A percentile compares a stretch with the other conserved stretches of the same genome.
These are phyloP conservation scores for Crotalus helleri DNA, from an alignment of 2,113 vertebrate genomes.

Conservation along the genomic window DNA sequence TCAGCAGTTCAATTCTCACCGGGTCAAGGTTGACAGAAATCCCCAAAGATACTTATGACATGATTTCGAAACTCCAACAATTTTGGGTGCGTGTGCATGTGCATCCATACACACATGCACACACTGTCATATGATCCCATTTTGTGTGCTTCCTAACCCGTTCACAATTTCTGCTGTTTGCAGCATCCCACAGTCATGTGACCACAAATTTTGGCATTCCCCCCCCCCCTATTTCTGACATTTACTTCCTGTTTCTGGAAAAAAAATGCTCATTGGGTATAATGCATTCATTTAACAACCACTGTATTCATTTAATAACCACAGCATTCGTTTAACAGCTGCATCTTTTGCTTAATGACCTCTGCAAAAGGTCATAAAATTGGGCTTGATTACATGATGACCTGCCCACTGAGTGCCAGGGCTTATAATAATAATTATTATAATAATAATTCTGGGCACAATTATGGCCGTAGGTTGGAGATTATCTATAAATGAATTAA, in stretches of 20 bases:
- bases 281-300: too few relatives aligned
- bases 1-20: too few relatives aligned
- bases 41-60: not conserved
- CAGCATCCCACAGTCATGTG: not conserved
- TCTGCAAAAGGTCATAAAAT: not conserved
- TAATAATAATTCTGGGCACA: not conserved
- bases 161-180: not conserved
- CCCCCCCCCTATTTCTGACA: not conserved
- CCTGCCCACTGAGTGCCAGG: not conserved
- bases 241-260: not conserved
- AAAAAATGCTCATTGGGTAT: too few relatives aligned
- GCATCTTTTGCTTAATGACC: not conserved
- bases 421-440: not conserved
- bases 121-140: not conserved
- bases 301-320: too few relatives aligned
- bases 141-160: not conserved
- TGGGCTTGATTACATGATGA: not conserved
- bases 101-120: not conserved
- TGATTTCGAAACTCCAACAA: not conserved
- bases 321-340: not conserved
- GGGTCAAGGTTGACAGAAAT: not conserved
- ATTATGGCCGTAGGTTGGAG: not conserved
- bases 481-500: not conserved
- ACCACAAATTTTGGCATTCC: not conserved
- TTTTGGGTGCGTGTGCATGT: not conserved